These are phyloP conservation scores for Odocoileus virginianus DNA, from an alignment of 2,113 vertebrate species.

Conservation along the genomic window DNA sequence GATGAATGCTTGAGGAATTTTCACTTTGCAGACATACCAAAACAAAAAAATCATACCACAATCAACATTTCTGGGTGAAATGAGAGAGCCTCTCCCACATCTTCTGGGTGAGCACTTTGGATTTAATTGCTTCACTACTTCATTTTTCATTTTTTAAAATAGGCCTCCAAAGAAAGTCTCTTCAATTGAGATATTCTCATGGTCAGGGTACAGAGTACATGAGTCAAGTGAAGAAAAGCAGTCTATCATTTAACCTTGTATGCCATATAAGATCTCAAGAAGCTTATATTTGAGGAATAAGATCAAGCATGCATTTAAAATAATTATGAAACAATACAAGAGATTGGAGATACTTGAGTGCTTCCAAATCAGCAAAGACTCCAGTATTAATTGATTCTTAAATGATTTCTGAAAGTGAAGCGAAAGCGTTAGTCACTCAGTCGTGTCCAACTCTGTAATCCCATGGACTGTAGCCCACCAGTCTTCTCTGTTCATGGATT, in stretches of 20 bases:
- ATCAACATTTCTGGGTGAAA: constrained; percentile 40
- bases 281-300: not conserved
- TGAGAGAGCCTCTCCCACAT: constrained; percentile 15
- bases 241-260: not conserved
- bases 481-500: not conserved
- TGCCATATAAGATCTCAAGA: not conserved
- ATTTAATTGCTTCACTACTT: constrained; percentile 45
- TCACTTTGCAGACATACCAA: constrained; percentile 64
- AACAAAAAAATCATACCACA: constrained; percentile 32
- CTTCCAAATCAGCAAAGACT: not conserved
- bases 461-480: not conserved
- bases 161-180: constrained; percentile 40
- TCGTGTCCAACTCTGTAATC: not conserved
- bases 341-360: not conserved
- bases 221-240: not conserved
- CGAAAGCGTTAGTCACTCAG: not conserved
- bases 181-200: not conserved
- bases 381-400: not conserved
- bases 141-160: constrained; percentile 61
- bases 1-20: constrained; percentile 61
- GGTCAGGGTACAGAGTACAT: not conserved
- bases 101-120: not conserved
- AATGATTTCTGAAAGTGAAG: not conserved
- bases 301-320: not conserved
- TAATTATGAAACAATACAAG: not conserved